Evolutionary conservation across 2,113 vertebrate genomes (phyloP).

Genomic region (Trichechus manatus): DNA sequence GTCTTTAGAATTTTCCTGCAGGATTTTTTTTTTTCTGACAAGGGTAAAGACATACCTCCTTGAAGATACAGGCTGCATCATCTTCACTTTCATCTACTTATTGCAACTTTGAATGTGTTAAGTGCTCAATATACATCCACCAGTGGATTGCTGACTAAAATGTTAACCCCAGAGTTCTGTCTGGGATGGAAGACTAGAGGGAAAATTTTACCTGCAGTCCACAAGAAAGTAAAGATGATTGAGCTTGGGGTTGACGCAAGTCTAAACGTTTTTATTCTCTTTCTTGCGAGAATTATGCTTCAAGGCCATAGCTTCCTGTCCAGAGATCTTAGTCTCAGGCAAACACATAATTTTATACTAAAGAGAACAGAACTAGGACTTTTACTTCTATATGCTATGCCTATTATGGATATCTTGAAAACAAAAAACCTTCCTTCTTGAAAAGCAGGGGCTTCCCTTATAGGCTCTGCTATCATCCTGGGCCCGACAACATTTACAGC

Average conservation of each 20-base stretch:
- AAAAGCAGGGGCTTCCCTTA: background rate
- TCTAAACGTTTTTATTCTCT: background rate
- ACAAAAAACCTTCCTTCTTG: background rate
- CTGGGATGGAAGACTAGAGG: background rate
- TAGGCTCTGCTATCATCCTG: background rate
- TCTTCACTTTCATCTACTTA: background rate
- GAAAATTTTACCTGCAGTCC: background rate
- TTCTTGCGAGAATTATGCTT: slow-evolving; percentile 28
- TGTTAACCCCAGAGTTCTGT: background rate
- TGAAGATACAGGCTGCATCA: background rate
- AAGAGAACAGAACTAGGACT: background rate
- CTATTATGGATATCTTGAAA: slow-evolving; percentile 42
- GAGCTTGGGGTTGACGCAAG: background rate
- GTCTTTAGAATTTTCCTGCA: background rate
- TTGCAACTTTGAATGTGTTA: background rate
- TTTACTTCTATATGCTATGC: background rate
- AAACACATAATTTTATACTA: background rate
- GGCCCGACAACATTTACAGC: background rate
- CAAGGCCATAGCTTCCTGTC: slow-evolving; percentile 5
- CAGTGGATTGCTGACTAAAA: slow-evolving; percentile 1
- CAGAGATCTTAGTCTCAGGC: slow-evolving; percentile 12
- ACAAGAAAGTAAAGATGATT: background rate
- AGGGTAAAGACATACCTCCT: background rate
- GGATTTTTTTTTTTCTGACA: background rate
- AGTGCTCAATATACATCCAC: slow-evolving; percentile 13